phyloP scores from a whole-genome alignment of 1,140 invertebrate species.

The Agraylea sexmaculata region DNA sequence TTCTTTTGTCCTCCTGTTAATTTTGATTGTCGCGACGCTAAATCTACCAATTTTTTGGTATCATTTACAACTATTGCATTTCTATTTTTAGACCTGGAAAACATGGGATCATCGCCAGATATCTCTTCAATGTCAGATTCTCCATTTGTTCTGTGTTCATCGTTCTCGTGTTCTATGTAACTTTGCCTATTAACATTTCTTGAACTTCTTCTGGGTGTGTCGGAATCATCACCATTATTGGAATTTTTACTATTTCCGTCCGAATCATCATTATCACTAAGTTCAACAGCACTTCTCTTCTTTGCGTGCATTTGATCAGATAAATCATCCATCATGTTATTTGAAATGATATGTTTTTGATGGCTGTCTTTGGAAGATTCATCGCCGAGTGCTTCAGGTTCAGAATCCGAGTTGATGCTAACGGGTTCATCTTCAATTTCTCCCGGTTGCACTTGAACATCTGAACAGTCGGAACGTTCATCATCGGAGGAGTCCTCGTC shows the following conservation, averaged over 20 bases:
- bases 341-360: conserved; percentile 8
- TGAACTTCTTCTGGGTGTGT: conserved; percentile 48
- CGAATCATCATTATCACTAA: conserved; percentile 19
- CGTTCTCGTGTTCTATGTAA: conserved; percentile 47
- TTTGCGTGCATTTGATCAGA: conserved; percentile 13
- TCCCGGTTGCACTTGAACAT: conserved; percentile 8
- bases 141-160: conserved; percentile 49
- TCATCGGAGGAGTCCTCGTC: conserved; percentile 19
- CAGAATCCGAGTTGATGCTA: conserved; percentile 22
- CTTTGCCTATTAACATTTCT: conserved; percentile 51
- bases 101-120: conserved; percentile 54
- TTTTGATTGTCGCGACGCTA: conserved; percentile 42
- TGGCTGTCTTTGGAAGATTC: conserved; percentile 16
- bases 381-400: conserved; percentile 17
- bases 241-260: conserved; percentile 18
- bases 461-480: conserved; percentile 11
- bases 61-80: conserved; percentile 59
- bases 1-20: conserved; percentile 44
- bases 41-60: conserved; percentile 59
- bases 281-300: conserved; percentile 8
- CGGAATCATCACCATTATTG: conserved; percentile 17
- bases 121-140: conserved; percentile 53
- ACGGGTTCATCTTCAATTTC: conserved; percentile 20
- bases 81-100: conserved; percentile 29
- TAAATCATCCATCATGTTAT: conserved; percentile 25